Evolutionary conservation across 2,797 vertebrate species (phyloP).

Genomic region (Trachops cirrhosus): DNA sequence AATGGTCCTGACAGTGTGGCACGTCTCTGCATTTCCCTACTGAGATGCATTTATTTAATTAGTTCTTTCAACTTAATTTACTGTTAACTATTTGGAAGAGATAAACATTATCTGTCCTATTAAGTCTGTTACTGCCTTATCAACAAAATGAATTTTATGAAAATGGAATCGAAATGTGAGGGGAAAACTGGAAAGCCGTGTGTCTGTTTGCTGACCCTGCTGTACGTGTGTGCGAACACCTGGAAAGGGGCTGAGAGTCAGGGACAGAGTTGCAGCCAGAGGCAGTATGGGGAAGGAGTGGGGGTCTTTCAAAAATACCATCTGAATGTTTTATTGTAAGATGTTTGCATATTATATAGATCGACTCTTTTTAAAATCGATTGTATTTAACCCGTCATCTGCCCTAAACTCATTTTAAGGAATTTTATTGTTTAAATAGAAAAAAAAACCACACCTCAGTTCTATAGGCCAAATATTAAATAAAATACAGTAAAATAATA

Average conservation of each 20-base stretch:
- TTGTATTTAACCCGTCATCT: background rate
- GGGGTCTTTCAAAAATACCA: background rate
- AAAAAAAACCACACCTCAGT: background rate
- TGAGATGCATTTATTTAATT: background rate
- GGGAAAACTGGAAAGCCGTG: background rate
- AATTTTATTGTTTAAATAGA: conserved; percentile 21
- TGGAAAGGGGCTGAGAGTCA: background rate
- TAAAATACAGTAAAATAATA: conserved; percentile 39
- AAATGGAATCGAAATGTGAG: background rate
- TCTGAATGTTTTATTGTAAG: background rate
- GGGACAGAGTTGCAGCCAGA: background rate
- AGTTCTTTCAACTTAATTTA: conserved; percentile 4
- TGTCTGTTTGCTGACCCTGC: background rate
- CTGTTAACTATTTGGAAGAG: background rate
- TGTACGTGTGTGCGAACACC: background rate
- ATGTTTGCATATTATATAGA: background rate
- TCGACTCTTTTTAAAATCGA: background rate
- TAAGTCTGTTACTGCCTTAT: background rate
- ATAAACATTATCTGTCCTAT: background rate
- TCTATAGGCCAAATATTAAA: conserved; percentile 26
- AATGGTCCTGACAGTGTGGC: background rate
- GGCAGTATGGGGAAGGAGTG: background rate
- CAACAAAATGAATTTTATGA: background rate
- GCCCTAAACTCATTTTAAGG: background rate
- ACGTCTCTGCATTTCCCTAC: background rate